Evolutionary conservation across 2,888 invertebrate genomes (phyloP).

Genomic region (Euplexia lucipara): DNA sequence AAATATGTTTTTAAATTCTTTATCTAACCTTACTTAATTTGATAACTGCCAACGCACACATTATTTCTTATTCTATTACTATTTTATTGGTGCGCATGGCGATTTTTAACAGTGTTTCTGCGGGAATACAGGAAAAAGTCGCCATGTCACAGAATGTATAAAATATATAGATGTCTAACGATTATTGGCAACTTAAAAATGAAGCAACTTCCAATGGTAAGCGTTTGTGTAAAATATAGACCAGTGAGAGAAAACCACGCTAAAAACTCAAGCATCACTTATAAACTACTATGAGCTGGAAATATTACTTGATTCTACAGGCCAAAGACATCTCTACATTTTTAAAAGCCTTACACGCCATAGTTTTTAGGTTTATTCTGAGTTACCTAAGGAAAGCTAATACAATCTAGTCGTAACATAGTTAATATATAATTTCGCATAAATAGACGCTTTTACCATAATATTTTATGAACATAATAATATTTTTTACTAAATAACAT

Average conservation of each 20-base stretch:
- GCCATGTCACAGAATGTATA: background rate
- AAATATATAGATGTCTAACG: slow-evolving; percentile 2
- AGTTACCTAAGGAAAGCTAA: slow-evolving; percentile 32
- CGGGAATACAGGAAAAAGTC: slow-evolving; percentile 3
- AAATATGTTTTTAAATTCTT: slow-evolving; percentile 13
- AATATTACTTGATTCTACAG: no score
- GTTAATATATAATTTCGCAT: slow-evolving; percentile 54
- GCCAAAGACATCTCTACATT: background rate
- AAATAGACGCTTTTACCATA: slow-evolving; percentile 49
- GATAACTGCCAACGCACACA: slow-evolving; percentile 4
- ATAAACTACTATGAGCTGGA: no score
- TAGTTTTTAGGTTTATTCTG: background rate
- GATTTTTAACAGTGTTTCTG: background rate
- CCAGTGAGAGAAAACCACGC: no score
- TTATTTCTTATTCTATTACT: background rate
- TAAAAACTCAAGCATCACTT: no score
- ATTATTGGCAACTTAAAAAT: background rate
- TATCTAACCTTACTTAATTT: background rate
- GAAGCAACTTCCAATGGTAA: no score
- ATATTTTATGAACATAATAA: slow-evolving; percentile 52
- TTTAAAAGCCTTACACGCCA: no score
- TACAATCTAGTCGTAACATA: slow-evolving; percentile 45
- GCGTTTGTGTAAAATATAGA: no score
- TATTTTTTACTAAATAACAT: slow-evolving; percentile 70
- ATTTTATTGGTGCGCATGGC: background rate